Percentiles rank a stretch among this genome's conserved stretches.
Conservation (phyloP, 2,113 vertebrate genomes). For the Oncorhynchus clarkii region DNA sequence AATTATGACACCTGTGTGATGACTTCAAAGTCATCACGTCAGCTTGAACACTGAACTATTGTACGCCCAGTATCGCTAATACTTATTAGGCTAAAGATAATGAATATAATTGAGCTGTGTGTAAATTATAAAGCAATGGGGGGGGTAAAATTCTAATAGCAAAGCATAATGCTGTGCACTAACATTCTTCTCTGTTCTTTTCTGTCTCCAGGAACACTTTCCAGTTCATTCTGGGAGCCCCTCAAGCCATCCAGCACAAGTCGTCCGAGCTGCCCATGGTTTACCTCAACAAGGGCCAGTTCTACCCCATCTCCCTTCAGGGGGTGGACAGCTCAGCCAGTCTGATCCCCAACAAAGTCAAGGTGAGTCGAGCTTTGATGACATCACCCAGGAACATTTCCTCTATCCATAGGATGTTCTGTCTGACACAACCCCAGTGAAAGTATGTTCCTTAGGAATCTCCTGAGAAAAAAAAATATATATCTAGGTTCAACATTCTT, state of each 20-base stretch:
- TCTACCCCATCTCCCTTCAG: conserved; percentile 93
- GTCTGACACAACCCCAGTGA: conserved; percentile 76
- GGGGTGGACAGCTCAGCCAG: conserved; percentile 79
- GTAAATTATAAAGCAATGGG: neutral
- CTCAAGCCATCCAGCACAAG: conserved; percentile 87
- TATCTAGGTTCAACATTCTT: conserved; percentile 32
- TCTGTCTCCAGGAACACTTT: conserved; percentile 79
- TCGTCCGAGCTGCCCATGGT: conserved; percentile 91
- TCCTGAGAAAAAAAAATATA: conserved; percentile 80
- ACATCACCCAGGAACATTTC: neutral
- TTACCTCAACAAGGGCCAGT: conserved; percentile 99
- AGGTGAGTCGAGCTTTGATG: conserved; percentile 73
- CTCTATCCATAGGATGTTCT: too few species aligned
- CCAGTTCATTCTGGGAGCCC: conserved; percentile 89
- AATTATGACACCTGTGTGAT: neutral
- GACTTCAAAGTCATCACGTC: neutral
- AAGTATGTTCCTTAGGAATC: conserved; percentile 70
- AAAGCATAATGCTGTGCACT: neutral
- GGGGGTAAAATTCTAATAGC: too few species aligned
- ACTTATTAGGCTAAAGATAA: neutral
- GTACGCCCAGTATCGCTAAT: too few species aligned
- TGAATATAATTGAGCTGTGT: neutral
- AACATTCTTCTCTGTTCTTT: neutral
- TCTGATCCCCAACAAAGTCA: conserved; percentile 81
- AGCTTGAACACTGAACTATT: too few species aligned